Percentiles rank a stretch among this genome's conserved stretches.
Conservation (phyloP, 1,140 invertebrate species). For the Zeugodacus cucurbitae region DNA sequence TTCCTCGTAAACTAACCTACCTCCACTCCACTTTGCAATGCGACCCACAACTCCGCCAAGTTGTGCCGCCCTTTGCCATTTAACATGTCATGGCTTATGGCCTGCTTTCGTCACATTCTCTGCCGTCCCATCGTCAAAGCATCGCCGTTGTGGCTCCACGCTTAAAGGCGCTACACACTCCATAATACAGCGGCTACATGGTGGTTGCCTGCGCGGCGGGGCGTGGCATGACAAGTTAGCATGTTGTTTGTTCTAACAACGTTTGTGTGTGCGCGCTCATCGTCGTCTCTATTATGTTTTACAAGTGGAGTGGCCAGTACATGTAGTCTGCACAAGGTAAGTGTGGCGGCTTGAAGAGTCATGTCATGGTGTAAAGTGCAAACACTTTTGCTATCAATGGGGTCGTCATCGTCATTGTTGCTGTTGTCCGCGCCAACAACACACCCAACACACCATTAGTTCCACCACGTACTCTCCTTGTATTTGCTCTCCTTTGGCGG, state of each 20-base stretch:
- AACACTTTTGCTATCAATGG: constrained; percentile 42
- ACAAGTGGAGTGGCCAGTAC: not conserved
- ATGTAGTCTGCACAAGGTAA: not conserved
- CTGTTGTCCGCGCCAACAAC: not conserved
- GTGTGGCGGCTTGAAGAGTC: not conserved
- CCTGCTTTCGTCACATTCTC: not conserved
- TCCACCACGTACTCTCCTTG: not conserved
- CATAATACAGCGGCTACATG: not conserved
- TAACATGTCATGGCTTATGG: constrained; percentile 6
- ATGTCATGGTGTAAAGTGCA: constrained; percentile 41
- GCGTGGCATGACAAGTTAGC: not conserved
- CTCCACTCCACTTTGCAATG: not conserved
- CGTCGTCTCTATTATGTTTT: not conserved
- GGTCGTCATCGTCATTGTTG: not conserved
- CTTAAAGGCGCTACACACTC: constrained; percentile 3
- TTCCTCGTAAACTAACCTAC: not conserved
- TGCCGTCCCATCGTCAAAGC: too few relatives aligned
- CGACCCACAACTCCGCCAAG: not conserved
- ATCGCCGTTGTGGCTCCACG: not conserved
- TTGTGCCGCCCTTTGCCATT: not conserved
- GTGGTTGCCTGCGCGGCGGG: not conserved
- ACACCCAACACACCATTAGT: not conserved
- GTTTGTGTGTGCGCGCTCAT: not conserved
- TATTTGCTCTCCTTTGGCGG: not conserved
- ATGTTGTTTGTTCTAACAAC: constrained; percentile 19